Conservation (phyloP, 2,888 invertebrate genomes). For the Eremobia ochroleuca region DNA sequence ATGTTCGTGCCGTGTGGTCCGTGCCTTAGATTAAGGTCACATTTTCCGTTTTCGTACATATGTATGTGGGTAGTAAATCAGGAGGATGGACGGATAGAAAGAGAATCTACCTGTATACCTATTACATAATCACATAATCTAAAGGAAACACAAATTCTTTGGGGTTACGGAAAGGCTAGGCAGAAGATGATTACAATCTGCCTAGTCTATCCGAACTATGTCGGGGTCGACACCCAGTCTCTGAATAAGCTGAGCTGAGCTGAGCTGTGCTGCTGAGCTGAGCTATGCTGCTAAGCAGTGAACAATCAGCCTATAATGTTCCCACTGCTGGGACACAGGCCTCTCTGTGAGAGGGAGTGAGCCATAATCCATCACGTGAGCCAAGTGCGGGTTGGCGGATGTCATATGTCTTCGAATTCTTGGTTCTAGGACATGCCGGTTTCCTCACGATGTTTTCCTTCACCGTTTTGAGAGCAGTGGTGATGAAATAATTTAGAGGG, state of each 20-base stretch:
- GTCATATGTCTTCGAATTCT: too few species aligned
- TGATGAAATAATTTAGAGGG: too few species aligned
- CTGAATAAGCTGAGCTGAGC: background rate
- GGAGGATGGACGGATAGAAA: background rate
- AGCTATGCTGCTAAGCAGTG: background rate
- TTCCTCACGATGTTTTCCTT: too few species aligned
- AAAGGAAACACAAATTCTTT: background rate
- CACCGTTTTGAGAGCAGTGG: too few species aligned
- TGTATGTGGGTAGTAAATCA: constrained; percentile 18
- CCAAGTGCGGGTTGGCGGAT: too few species aligned
- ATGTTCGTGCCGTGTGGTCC: constrained; percentile 29
- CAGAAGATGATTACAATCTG: background rate
- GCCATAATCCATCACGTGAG: too few species aligned
- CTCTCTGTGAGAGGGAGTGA: too few species aligned
- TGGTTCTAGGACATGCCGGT: too few species aligned
- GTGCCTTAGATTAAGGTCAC: constrained; percentile 37
- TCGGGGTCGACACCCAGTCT: background rate
- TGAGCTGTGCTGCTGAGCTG: too few species aligned
- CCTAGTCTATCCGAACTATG: background rate
- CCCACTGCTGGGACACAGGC: too few species aligned
- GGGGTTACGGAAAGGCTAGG: background rate
- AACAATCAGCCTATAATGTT: too few species aligned
- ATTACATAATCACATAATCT: constrained; percentile 12
- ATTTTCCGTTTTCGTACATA: constrained; percentile 10
- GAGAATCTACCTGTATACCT: background rate